A percentile compares a stretch with the other conserved stretches of the same genome.
Conservation (phyloP, 1,140 invertebrate species). For the Aphaenogaster rudis region DNA sequence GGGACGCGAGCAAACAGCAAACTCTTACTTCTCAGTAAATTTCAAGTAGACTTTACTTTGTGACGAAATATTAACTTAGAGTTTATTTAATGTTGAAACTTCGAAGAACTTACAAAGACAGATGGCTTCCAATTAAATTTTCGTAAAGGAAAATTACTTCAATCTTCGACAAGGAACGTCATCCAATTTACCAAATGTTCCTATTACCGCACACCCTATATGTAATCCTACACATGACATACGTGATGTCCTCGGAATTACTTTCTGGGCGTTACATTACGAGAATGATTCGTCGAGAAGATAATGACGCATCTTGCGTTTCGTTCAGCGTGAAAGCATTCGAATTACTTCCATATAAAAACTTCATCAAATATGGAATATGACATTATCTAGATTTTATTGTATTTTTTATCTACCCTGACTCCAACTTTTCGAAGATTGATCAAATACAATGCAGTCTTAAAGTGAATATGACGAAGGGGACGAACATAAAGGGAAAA, state of each 20-base stretch:
- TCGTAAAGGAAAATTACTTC: constrained; percentile 6
- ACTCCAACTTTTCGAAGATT: not conserved
- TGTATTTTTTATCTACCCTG: constrained; percentile 3
- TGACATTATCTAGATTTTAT: constrained; percentile 55
- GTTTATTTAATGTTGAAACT: constrained; percentile 4
- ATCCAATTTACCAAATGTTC: constrained; percentile 16
- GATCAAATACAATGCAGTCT: not conserved
- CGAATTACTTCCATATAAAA: constrained; percentile 36
- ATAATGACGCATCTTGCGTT: constrained; percentile 52
- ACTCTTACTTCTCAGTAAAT: not conserved
- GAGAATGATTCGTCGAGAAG: constrained; percentile 47
- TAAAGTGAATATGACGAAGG: not conserved
- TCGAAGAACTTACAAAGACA: not conserved
- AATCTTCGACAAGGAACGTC: constrained; percentile 9
- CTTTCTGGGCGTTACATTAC: constrained; percentile 55
- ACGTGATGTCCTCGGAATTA: constrained; percentile 39
- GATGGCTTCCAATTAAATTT: constrained; percentile 8
- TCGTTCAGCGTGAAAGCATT: constrained; percentile 28
- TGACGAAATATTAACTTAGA: constrained; percentile 16
- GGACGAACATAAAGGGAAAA: not conserved
- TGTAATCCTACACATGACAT: constrained; percentile 38
- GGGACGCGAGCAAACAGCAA: not conserved
- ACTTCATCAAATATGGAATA: constrained; percentile 21
- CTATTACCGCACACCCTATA: constrained; percentile 50
- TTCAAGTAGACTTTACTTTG: not conserved